phyloP scores from a whole-genome alignment of 2,113 vertebrate species.

The Platichthys flesus region DNA sequence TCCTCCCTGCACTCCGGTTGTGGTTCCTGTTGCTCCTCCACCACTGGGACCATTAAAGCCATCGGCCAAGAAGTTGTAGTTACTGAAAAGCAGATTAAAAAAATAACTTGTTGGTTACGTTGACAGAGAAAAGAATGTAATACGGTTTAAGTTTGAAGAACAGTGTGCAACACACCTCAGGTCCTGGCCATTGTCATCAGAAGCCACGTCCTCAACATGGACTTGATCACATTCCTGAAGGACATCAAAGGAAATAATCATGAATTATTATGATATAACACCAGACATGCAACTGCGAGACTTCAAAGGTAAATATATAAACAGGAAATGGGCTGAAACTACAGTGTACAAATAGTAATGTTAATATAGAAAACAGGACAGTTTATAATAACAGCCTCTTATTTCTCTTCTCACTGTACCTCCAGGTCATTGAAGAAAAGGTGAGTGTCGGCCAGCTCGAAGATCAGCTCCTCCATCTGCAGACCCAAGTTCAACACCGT shows the following conservation, averaged over 20 bases:
- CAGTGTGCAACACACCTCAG: slow-evolving; percentile 84
- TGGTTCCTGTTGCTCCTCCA: slow-evolving; percentile 82
- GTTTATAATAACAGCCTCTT: not conserved
- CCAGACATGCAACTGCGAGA: not conserved
- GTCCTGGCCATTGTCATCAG: slow-evolving; percentile 98
- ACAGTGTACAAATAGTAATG: too few relatives aligned
- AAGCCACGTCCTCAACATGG: slow-evolving; percentile 96
- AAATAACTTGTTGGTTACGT: not conserved
- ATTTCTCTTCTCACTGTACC: slow-evolving; percentile 71
- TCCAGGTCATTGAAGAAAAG: slow-evolving; percentile 99
- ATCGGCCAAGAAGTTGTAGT: slow-evolving; percentile 94
- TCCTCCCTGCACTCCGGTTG: slow-evolving; percentile 90
- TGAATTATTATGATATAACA: not conserved
- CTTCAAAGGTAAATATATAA: too few relatives aligned
- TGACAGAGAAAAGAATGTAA: not conserved
- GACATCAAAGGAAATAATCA: slow-evolving; percentile 1
- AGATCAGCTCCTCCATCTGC: slow-evolving; percentile 99
- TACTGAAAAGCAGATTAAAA: slow-evolving; percentile 75
- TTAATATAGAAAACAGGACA: too few relatives aligned
- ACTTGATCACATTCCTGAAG: slow-evolving; percentile 97
- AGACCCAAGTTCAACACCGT: slow-evolving; percentile 93
- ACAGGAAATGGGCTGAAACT: not conserved
- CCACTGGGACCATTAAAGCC: slow-evolving; percentile 91
- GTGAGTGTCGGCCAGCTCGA: slow-evolving; percentile 97
- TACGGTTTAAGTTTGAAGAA: not conserved